Base-by-base conservation (phyloP, 2,888 invertebrate genomes). In the Kryphioiulus occultus region DNA sequence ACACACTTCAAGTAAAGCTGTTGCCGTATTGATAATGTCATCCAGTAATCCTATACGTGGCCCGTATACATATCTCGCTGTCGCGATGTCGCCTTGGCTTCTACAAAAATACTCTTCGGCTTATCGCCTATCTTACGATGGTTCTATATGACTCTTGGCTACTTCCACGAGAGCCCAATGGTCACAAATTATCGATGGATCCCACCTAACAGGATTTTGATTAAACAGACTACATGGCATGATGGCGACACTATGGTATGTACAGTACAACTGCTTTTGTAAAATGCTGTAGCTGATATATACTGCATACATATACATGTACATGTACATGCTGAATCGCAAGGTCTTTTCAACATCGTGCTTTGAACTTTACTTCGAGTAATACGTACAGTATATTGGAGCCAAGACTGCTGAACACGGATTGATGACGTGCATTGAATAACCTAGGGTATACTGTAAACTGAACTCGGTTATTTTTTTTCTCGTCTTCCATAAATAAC, bases 21-120 rank as follows among this genome's bases (percentile, higher is more conserved):
- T 78, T 78, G 78, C 78, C 78, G 26, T 26, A 78, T 78, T 78
- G 78, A 78, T 78, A 78, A 78, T 78, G 78, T 78, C 30, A 78
- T 78, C 78, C 78, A 78, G 78, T 78, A 78, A 78, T 78, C 78
- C 26, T 30, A 78, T 78, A 78, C 59, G 59, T 59, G 59, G 22
- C 22, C 59, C 59, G 59, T 59, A 22, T 59, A 59, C 59, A 59
- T 59, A 53, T 53, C 59, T 59, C 3, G 44, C 44, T 44, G 44
- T 44, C 35, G 7, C n/a, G 7, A 35, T 35, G 53, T 53, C 59
- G 59, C 53, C 53, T 12, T n/a, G 7, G n/a, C 53, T 53, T n/a
- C 53, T 53, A n/a, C 22, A 59, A 10, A 7, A 59, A 59, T n/a
- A 53, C n/a, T 22, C 59, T 59, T 59, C 22, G 59, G 59, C 59